These are phyloP conservation scores for Pelmatolapia mariae DNA, from an alignment of 2,113 vertebrate genomes.

Conservation along the genomic window DNA sequence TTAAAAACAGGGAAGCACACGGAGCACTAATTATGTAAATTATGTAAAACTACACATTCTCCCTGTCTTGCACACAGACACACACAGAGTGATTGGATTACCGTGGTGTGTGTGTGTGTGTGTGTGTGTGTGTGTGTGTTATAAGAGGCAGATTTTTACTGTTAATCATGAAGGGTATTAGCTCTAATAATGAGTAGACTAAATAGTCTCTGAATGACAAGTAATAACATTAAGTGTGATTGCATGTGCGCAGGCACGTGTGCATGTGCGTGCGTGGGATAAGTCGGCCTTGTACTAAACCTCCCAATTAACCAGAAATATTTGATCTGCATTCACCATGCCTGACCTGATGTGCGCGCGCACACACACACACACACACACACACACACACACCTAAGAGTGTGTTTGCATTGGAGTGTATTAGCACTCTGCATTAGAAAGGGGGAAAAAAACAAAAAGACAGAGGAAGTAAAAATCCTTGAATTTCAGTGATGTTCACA, in stretches of 20 bases:
- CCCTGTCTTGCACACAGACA: not conserved
- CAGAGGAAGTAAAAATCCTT: not conserved
- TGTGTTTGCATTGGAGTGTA: not conserved
- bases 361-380: not conserved
- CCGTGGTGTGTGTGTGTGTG: not conserved
- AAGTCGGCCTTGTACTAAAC: not conserved
- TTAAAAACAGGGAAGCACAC: not conserved
- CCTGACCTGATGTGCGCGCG: not conserved
- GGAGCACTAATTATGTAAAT: not conserved
- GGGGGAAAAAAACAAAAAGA: fast-evolving
- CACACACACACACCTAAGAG: not conserved
- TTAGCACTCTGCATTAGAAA: not conserved
- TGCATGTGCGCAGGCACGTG: not conserved
- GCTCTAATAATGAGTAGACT: not conserved
- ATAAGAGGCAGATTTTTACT: not conserved
- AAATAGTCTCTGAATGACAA: not conserved
- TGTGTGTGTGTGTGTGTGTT: not conserved
- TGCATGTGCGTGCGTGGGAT: not conserved
- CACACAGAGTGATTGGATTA: not conserved
- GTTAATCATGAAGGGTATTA: constrained; percentile 14
- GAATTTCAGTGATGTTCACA: not conserved
- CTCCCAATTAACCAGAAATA: constrained; percentile 3
- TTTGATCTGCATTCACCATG: constrained; percentile 1
- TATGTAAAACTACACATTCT: not conserved
- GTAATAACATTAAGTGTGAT: constrained; percentile 15